Evolutionary conservation across 2,113 vertebrate genomes (phyloP).

Genomic region (Actenoides lindsayi): DNA sequence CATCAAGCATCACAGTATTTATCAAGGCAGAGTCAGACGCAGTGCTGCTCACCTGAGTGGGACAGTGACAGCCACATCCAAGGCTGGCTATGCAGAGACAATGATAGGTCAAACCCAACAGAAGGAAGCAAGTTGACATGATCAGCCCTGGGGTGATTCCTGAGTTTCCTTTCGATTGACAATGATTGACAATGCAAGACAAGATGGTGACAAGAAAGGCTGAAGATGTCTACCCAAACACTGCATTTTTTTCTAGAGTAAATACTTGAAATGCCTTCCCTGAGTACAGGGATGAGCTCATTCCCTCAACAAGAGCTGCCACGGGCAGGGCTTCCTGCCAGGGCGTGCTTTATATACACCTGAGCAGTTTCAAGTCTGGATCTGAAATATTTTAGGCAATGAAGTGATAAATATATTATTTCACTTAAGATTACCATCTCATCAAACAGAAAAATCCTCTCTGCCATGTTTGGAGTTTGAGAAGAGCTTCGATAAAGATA

Average conservation of each 20-base stretch:
- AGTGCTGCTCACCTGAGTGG: neutral
- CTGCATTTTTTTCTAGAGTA: neutral
- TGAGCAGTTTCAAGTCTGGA: neutral
- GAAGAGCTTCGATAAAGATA: neutral
- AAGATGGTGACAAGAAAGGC: neutral
- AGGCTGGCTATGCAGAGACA: neutral
- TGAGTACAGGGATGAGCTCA: neutral
- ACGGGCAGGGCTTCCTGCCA: neutral
- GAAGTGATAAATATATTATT: conserved; percentile 9
- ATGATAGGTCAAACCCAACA: neutral
- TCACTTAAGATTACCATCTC: neutral
- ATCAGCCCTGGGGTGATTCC: neutral
- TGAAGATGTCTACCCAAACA: neutral
- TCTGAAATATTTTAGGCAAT: conserved; percentile 13
- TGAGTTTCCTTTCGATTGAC: neutral
- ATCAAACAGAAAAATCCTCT: neutral
- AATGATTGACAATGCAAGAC: neutral
- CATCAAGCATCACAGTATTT: neutral
- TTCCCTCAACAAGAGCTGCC: neutral
- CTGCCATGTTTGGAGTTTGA: neutral
- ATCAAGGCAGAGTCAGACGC: neutral
- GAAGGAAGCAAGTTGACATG: neutral
- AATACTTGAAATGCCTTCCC: neutral
- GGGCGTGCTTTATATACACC: neutral
- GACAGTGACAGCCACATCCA: neutral